A percentile compares a stretch with the other conserved stretches of the same genome.
phyloP scores from a whole-genome alignment of 1,140 invertebrate genomes.

The Drosophila seguyi region DNA sequence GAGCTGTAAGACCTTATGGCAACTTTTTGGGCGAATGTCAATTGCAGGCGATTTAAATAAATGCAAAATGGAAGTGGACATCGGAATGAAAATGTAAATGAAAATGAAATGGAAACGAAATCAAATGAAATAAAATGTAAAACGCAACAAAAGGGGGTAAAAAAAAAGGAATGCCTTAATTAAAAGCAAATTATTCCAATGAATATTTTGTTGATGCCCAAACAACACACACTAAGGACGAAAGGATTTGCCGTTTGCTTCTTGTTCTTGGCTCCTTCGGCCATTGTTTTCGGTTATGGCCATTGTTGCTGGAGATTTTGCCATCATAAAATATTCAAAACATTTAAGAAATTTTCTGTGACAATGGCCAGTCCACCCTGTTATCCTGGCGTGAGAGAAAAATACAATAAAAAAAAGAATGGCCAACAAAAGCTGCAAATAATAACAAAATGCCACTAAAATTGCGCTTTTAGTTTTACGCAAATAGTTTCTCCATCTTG shows the following conservation, averaged over 20 bases:
- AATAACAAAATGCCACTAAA: slow-evolving; percentile 53
- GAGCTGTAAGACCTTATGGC: slow-evolving; percentile 1
- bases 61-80: slow-evolving; percentile 47
- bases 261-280: slow-evolving; percentile 29
- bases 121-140: slow-evolving; percentile 27
- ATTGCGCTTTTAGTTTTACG: slow-evolving; percentile 48
- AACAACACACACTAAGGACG: slow-evolving; percentile 4
- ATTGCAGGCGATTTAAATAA: slow-evolving; percentile 67
- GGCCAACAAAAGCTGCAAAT: slow-evolving; percentile 25
- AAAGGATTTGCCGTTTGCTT: slow-evolving; percentile 31
- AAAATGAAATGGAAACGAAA: slow-evolving; percentile 43
- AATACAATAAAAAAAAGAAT: neutral
- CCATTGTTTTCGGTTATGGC: slow-evolving; percentile 45
- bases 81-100: slow-evolving; percentile 52
- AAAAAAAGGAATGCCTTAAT: slow-evolving; percentile 65
- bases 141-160: slow-evolving; percentile 6
- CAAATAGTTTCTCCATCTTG: slow-evolving; percentile 30
- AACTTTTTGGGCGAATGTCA: slow-evolving; percentile 53
- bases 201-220: slow-evolving; percentile 70
- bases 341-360: slow-evolving; percentile 55
- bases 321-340: slow-evolving; percentile 62
- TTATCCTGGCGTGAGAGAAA: slow-evolving; percentile 4
- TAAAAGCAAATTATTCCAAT: slow-evolving; percentile 78
- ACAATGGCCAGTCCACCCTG: slow-evolving; percentile 32
- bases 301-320: slow-evolving; percentile 50